A percentile compares a stretch with the other conserved stretches of the same genome.
phyloP scores from a whole-genome alignment of 2,797 vertebrate genomes.

The Botia kubotai region DNA sequence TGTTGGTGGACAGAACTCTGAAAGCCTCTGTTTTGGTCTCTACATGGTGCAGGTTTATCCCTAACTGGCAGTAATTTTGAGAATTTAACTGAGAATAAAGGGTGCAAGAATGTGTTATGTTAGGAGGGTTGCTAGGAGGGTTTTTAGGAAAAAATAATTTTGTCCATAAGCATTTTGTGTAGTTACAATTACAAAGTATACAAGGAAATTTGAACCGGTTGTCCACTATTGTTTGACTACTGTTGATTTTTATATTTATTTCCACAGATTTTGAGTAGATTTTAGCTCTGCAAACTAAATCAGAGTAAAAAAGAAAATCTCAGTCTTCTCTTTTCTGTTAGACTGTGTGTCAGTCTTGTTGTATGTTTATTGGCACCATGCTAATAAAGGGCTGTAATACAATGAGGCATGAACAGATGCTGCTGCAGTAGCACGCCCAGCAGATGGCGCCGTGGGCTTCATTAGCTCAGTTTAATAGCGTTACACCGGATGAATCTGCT shows the following conservation, averaged over 20 bases:
- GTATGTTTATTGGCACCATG: constrained; percentile 40
- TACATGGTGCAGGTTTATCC: too few relatives aligned
- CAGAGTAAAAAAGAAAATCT: neutral
- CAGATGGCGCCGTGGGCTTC: constrained; percentile 64
- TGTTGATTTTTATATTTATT: neutral
- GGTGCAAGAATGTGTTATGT: too few relatives aligned
- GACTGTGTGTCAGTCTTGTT: neutral
- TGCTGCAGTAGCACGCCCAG: constrained; percentile 51
- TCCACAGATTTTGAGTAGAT: neutral
- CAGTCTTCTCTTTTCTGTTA: constrained; percentile 22
- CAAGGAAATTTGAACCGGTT: too few relatives aligned
- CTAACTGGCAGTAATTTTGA: too few relatives aligned
- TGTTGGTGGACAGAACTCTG: too few relatives aligned
- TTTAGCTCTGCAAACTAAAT: neutral
- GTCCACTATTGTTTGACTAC: neutral
- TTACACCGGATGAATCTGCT: constrained; percentile 49
- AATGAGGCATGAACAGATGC: constrained; percentile 58
- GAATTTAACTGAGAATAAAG: too few relatives aligned
- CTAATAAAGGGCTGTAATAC: constrained; percentile 37
- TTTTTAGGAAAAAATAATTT: too few relatives aligned
- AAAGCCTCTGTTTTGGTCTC: too few relatives aligned
- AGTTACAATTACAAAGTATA: too few relatives aligned
- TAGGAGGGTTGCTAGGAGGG: too few relatives aligned
- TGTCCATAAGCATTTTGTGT: too few relatives aligned
- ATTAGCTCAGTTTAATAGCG: constrained; percentile 56